Evolutionary conservation across 1,140 invertebrate genomes (phyloP), one percentile per base, ranked within the genome.

Genomic region (Dendrolimus kikuchii): DNA sequence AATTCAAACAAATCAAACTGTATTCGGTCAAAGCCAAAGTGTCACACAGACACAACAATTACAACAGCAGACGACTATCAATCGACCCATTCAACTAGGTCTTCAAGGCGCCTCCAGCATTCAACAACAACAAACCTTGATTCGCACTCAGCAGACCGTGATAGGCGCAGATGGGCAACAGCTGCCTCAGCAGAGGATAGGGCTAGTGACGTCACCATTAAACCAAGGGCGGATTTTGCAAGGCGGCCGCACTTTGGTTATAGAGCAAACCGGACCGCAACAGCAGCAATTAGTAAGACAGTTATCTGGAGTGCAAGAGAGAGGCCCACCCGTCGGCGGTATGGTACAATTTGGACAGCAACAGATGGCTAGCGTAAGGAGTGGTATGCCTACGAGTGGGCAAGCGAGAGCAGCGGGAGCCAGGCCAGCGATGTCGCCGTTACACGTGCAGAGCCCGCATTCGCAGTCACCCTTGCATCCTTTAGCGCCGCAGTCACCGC

Each of bases 281-380:
- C 77, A 75, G 40, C 78, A 74, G 43, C 80, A 83, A 49, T 55
- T 86, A 7, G 78, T 83, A n/a, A 57, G 78, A 23, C 80, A 83
- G 38, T 50, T 78, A 36, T 72, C 71, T 0, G 71, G 66, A 5
- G 70, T 73, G 2, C 77, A 77, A 55, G 76, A 79, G 44, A 61
- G 79, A 37, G 56, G 72, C 0, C 74, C 77, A 41, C 66, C 74
- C 6, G 72, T 74, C 4, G 66, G 68, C 2, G 71, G 73, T 0
- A 78, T 80, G 57, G 74, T 77, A 42, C 79, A 82, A 43, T 82
- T 80, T 46, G 71, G 70, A 5, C 75, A 75, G 50, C 77, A 79
- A 46, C 88, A 89, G 53, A 57, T 88, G 42, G 76, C 76, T 8
- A 80, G 86, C 49, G 86, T 88, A 7, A 65, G 88, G 44, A 76